These are phyloP conservation scores for Callorhinus ursinus DNA, from an alignment of 2,113 vertebrate genomes.

Conservation along the genomic window DNA sequence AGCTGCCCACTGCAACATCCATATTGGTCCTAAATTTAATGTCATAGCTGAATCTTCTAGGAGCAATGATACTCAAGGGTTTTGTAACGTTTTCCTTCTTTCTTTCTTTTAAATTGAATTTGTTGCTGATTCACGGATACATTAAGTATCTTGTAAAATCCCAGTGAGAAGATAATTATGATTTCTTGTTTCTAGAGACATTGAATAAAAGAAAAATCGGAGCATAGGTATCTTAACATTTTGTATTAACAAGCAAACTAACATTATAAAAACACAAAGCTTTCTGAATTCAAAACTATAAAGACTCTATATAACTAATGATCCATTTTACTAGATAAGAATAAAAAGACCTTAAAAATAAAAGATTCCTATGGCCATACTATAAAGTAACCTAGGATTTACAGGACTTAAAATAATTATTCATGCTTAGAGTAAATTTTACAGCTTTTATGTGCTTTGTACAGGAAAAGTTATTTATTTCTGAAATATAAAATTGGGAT, in stretches of 20 bases:
- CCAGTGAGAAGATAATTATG: not conserved
- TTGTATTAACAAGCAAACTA: slow-evolving; percentile 30
- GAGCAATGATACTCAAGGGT: not conserved
- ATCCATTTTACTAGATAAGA: slow-evolving; percentile 58
- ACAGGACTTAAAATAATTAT: slow-evolving; percentile 59
- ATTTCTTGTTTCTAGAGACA: not conserved
- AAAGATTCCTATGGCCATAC: not conserved
- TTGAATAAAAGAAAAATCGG: slow-evolving; percentile 36
- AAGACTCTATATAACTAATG: slow-evolving; percentile 48
- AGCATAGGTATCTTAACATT: not conserved
- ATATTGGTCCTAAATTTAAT: not conserved
- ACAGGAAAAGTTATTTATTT: slow-evolving; percentile 60
- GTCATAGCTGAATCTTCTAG: not conserved
- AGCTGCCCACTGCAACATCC: not conserved
- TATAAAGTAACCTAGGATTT: slow-evolving; percentile 36
- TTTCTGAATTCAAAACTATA: slow-evolving; percentile 51
- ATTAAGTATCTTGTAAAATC: not conserved
- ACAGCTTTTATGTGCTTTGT: slow-evolving; percentile 27
- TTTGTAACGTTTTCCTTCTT: not conserved
- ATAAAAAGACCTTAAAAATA: slow-evolving; percentile 45
- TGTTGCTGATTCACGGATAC: not conserved
- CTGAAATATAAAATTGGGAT: slow-evolving; percentile 48
- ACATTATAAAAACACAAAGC: not conserved
- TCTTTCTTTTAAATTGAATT: not conserved
- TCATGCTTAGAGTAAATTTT: slow-evolving; percentile 55